Conservation (phyloP, 2,888 invertebrate species). For the Taphrorychus bicolor region DNA sequence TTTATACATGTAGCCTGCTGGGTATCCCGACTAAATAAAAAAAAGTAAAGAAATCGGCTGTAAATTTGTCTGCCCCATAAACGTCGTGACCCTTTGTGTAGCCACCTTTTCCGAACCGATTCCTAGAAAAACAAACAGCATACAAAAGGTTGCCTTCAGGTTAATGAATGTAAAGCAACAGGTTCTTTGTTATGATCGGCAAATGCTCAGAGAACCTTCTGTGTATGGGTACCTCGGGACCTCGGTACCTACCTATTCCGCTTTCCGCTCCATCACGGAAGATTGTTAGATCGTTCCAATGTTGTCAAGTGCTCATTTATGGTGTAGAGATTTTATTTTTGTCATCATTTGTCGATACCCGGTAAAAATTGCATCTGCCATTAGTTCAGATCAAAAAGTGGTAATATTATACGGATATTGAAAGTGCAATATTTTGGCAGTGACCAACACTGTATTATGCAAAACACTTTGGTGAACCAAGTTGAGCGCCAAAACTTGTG, state of each 20-base stretch:
- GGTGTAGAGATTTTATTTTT: too few species aligned
- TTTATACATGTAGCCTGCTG: neutral
- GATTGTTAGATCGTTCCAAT: neutral
- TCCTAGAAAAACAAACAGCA: constrained; percentile 14
- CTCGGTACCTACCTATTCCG: constrained; percentile 11
- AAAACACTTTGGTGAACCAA: too few species aligned
- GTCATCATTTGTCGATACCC: too few species aligned
- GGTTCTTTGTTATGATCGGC: constrained; percentile 30
- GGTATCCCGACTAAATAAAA: neutral
- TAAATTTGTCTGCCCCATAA: neutral
- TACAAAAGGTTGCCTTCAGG: constrained; percentile 8
- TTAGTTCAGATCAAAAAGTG: too few species aligned
- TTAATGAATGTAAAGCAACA: constrained; percentile 28
- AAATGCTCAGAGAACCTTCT: neutral
- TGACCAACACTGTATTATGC: too few species aligned
- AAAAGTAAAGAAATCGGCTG: neutral
- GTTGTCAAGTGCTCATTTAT: constrained; percentile 10
- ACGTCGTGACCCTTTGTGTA: constrained; percentile 3
- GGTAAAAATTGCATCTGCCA: too few species aligned
- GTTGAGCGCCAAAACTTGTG: too few species aligned
- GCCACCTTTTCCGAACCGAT: constrained; percentile 10
- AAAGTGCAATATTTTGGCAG: too few species aligned
- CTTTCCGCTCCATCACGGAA: constrained; percentile 11
- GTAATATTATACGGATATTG: too few species aligned
- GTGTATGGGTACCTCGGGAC: neutral